phyloP scores from a whole-genome alignment of 1,140 invertebrate genomes.

The Diorhabda carinulata region DNA sequence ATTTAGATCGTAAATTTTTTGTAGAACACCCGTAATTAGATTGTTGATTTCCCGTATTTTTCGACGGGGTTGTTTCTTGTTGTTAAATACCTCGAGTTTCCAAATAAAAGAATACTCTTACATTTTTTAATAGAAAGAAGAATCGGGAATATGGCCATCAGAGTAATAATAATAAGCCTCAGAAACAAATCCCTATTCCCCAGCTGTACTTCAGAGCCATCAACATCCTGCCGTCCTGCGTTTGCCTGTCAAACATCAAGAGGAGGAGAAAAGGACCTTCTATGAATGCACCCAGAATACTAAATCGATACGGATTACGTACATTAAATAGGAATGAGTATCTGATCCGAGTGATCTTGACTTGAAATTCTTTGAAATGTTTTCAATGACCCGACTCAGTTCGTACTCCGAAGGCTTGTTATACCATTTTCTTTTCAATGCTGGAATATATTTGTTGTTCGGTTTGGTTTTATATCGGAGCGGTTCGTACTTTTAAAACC shows the following conservation, averaged over 20 bases:
- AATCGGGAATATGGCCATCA: background rate
- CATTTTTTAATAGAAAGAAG: no score
- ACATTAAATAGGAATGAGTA: slow-evolving; percentile 15
- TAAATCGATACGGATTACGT: slow-evolving; percentile 12
- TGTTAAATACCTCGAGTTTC: no score
- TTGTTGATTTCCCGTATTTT: no score
- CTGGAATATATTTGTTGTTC: no score
- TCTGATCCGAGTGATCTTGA: slow-evolving; percentile 9
- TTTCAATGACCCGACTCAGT: slow-evolving; percentile 4
- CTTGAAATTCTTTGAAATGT: slow-evolving; percentile 11
- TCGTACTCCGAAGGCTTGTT: background rate
- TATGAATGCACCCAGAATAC: slow-evolving; percentile 8
- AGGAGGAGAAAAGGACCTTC: background rate
- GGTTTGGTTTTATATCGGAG: no score
- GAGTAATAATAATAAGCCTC: background rate
- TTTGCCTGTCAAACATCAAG: slow-evolving; percentile 14
- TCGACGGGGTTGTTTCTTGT: no score
- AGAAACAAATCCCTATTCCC: slow-evolving; percentile 13
- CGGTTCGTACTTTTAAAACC: no score
- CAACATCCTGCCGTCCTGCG: slow-evolving; percentile 8
- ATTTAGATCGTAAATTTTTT: no score
- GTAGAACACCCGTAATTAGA: no score
- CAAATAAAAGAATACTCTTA: no score
- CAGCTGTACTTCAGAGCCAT: background rate
- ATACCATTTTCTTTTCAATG: background rate